A percentile compares a stretch with the other conserved stretches of the same genome.
Evolutionary conservation across 2,113 vertebrate species (phyloP).

Genomic region (Zosterops hypoxanthus): DNA sequence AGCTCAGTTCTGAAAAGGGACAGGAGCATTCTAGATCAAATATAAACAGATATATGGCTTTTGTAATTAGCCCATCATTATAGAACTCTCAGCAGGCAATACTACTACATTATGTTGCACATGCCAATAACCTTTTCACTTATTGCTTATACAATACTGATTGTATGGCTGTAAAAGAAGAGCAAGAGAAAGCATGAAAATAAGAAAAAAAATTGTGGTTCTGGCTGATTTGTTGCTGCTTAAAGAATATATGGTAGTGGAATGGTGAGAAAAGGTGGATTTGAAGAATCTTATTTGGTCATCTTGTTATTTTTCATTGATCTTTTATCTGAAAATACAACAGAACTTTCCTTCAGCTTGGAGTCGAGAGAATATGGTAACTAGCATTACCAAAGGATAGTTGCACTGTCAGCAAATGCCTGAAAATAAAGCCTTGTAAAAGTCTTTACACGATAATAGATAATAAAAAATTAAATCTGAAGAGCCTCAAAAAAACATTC

Average conservation of each 20-base stretch:
- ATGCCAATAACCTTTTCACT: background rate
- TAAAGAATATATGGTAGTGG: background rate
- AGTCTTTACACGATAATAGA: background rate
- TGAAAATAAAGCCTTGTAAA: background rate
- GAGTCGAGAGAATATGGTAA: background rate
- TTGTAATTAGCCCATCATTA: background rate
- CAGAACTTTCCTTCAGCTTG: background rate
- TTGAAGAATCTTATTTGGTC: background rate
- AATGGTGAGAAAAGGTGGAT: background rate
- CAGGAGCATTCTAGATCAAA: background rate
- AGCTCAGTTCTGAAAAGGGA: background rate
- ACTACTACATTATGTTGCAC: background rate
- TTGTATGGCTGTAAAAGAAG: background rate
- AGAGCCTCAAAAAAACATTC: background rate
- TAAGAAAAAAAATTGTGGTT: background rate
- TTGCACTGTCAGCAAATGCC: background rate
- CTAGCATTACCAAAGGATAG: background rate
- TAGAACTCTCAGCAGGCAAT: background rate
- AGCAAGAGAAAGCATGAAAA: background rate
- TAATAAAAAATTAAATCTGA: conserved; percentile 2
- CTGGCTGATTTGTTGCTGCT: background rate
- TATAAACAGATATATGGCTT: background rate
- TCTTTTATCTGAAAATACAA: background rate
- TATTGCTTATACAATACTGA: background rate
- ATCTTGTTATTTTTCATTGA: background rate